Evolutionary conservation across 2,797 vertebrate genomes (phyloP), one percentile per base, ranked within the genome.

Genomic region (Taenioides sp.): DNA sequence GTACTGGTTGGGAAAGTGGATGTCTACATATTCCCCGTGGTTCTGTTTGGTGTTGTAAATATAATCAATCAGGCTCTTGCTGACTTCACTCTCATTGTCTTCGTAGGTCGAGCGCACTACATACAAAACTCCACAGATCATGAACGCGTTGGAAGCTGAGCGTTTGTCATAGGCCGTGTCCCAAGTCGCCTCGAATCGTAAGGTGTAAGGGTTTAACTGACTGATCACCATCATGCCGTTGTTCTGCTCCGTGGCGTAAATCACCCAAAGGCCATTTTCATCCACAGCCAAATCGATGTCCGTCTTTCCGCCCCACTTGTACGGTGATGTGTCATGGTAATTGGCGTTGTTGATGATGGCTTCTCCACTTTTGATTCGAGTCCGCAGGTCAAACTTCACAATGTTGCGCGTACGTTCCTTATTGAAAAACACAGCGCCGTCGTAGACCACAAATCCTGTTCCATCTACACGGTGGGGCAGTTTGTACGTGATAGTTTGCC

Each of bases 281-380:
- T 99, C 98, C 70, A 99, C 98, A 0, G 96, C 98, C 86, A 99
- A 89, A 91, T 99, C 98, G 47, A 99, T 99, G 89, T 99, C 98
- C 28, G 98, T 98, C 91, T 99, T 99, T 22, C 98, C 98, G 10
- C 98, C 98, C 98, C 98, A 99, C 80, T 97, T 95, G 84, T 99
- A 99, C 0, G 98, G 98, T 1, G 98, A 99, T 0, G 98, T 99
- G 89, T 99, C 98, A 0, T 99, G 98, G 89, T 99, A 99, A 93
- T 99, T 99, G 83, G 98, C 98, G 0, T 97, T 98, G 84, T 98
- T 98, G 90, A 99, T 99, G 88, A 99, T 99, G 7, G 98, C 98
- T 88, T 99, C 98, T 4, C 98, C 98, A 2, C 98, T 99, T 91
- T 99, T 99, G 87, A 99, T 98, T 92, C 97, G 96, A 92, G 98